These are phyloP conservation scores for Lampris megalopsis DNA, from an alignment of 2,113 vertebrate species.

Conservation along the genomic window DNA sequence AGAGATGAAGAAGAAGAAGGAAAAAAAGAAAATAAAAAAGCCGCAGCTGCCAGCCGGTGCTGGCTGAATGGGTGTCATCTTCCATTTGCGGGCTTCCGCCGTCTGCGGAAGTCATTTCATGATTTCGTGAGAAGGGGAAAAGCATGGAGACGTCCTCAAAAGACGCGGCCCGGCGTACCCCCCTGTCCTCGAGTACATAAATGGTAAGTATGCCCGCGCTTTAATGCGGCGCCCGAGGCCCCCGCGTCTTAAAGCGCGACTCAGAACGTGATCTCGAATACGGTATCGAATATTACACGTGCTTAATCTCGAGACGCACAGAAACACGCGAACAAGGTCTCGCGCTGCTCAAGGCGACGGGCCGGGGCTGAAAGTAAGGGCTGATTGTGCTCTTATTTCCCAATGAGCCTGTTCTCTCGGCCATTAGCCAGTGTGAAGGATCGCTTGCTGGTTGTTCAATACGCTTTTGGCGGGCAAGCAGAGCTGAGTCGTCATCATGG, in stretches of 20 bases:
- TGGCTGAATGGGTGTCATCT: constrained; percentile 74
- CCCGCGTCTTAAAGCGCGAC: constrained; percentile 10
- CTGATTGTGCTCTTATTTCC: constrained; percentile 19
- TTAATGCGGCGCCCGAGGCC: constrained; percentile 47
- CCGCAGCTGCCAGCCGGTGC: constrained; percentile 46
- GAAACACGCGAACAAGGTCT: background rate
- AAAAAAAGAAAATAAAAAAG: constrained; percentile 5
- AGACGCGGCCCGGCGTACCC: constrained; percentile 37
- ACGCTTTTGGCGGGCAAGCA: background rate
- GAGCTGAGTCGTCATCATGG: no score
- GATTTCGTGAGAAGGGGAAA: constrained; percentile 56
- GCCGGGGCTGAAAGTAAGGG: constrained; percentile 15
- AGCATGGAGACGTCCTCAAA: constrained; percentile 50
- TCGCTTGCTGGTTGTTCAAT: constrained; percentile 1
- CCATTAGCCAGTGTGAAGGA: background rate
- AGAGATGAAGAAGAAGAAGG: constrained; percentile 8
- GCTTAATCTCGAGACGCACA: background rate
- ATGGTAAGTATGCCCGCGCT: constrained; percentile 58
- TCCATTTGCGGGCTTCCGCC: constrained; percentile 69
- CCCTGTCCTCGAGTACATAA: constrained; percentile 18
- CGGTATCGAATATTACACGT: constrained; percentile 32
- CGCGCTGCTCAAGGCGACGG: background rate
- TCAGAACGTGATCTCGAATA: constrained; percentile 11
- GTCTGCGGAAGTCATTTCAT: constrained; percentile 69
- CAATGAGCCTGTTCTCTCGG: constrained; percentile 7